Evolutionary conservation across 2,888 invertebrate species (phyloP).

Genomic region (Phoenoteleia sp.): DNA sequence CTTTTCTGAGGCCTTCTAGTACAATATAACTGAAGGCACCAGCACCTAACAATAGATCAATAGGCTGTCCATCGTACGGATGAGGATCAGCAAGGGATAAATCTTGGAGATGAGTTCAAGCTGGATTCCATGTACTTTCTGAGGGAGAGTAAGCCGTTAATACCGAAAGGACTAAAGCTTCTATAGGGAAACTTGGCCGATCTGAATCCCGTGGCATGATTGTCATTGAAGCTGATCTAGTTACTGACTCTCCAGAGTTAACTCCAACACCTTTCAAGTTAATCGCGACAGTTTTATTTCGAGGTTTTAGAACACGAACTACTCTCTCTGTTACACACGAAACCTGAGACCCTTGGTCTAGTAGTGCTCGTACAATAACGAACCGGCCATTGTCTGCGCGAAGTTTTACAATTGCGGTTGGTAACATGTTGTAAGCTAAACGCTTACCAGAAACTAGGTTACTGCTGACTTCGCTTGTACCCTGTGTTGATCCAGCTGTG

Average conservation of each 20-base stretch:
- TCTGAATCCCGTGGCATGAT: neutral
- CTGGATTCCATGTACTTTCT: neutral
- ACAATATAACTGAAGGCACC: neutral
- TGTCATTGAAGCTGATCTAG: neutral
- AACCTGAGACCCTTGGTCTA: neutral
- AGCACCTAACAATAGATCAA: constrained; percentile 6
- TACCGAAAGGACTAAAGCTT: neutral
- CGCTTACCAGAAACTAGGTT: neutral
- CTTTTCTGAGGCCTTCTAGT: neutral
- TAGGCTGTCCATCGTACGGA: neutral
- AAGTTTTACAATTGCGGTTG: neutral
- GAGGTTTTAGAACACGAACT: neutral
- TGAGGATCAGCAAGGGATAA: neutral
- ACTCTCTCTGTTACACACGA: neutral
- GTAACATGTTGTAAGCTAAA: neutral
- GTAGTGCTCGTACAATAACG: neutral
- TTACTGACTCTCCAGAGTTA: neutral
- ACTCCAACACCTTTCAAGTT: neutral
- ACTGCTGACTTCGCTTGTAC: neutral
- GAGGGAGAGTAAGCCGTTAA: neutral
- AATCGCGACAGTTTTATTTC: neutral
- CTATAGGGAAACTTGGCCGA: neutral
- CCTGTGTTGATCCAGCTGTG: neutral
- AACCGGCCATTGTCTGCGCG: neutral
- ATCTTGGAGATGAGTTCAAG: neutral